Conservation (phyloP, 2,797 vertebrate species). For the Sternotherus odoratus region DNA sequence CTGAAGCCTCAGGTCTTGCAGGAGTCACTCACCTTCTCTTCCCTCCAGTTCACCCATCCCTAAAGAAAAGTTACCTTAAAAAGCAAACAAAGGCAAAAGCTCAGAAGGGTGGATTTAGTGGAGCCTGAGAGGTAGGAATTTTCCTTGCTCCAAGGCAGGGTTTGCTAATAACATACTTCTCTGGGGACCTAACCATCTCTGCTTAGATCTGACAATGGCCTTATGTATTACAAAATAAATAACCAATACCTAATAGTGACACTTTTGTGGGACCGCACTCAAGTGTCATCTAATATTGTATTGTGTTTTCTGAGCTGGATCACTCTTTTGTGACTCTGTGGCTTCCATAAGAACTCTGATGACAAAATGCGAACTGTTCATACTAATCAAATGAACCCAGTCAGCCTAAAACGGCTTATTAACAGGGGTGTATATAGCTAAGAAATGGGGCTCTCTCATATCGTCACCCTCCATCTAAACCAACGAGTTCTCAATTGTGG, state of each 20-base stretch:
- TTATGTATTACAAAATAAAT: neutral
- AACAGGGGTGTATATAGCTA: neutral
- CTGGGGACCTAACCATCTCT: neutral
- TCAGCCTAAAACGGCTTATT: neutral
- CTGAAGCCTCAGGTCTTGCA: neutral
- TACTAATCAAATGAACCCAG: neutral
- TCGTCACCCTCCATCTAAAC: neutral
- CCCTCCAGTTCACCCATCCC: neutral
- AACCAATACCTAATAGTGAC: neutral
- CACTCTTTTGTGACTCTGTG: neutral
- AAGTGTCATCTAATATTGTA: neutral
- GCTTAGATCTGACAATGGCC: neutral
- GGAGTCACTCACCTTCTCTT: neutral
- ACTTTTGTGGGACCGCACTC: neutral
- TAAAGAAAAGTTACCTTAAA: neutral
- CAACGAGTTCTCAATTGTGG: too few relatives aligned
- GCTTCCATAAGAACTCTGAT: neutral
- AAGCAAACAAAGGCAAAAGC: neutral
- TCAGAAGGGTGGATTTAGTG: neutral
- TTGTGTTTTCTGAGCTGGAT: neutral
- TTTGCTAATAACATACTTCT: neutral
- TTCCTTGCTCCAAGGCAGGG: neutral
- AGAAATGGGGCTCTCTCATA: neutral
- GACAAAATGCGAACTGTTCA: neutral
- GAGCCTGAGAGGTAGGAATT: neutral